Percentiles rank a stretch among this genome's conserved stretches.
Conservation (phyloP, 2,888 invertebrate species). For the Zhuqinia jingwanae region DNA sequence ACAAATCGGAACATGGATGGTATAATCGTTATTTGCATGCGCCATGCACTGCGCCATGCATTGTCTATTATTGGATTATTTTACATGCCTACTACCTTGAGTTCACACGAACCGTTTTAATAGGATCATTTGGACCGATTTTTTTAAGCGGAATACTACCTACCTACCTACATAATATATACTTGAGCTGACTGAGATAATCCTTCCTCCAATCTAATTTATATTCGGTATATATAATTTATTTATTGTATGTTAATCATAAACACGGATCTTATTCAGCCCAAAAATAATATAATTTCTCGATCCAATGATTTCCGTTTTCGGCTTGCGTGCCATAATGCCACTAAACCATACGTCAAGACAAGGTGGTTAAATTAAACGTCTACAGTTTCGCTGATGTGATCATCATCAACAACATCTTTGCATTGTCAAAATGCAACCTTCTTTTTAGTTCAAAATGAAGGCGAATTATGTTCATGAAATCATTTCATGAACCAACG, state of each 20-base stretch:
- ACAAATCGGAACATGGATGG: conserved; percentile 63
- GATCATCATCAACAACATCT: conserved; percentile 2
- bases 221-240: too few species aligned
- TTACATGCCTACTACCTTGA: conserved; percentile 1
- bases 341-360: neutral
- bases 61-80: too few species aligned
- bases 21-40: conserved; percentile 52
- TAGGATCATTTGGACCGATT: too few species aligned
- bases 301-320: too few species aligned
- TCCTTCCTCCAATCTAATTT: too few species aligned
- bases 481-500: conserved; percentile 41
- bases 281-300: too few species aligned
- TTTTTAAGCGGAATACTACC: too few species aligned
- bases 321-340: too few species aligned
- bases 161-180: too few species aligned
- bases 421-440: neutral
- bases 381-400: conserved; percentile 26
- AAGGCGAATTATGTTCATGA: conserved; percentile 1
- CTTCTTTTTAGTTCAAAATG: conserved; percentile 4
- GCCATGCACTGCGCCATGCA: conserved; percentile 16
- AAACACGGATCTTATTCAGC: too few species aligned
- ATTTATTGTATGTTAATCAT: too few species aligned
- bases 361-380: neutral
- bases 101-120: neutral
- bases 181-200: too few species aligned